Evolutionary conservation across 2,797 vertebrate genomes (phyloP), one percentile per base, ranked within the genome.

Genomic region (Hozukius guyotensis): DNA sequence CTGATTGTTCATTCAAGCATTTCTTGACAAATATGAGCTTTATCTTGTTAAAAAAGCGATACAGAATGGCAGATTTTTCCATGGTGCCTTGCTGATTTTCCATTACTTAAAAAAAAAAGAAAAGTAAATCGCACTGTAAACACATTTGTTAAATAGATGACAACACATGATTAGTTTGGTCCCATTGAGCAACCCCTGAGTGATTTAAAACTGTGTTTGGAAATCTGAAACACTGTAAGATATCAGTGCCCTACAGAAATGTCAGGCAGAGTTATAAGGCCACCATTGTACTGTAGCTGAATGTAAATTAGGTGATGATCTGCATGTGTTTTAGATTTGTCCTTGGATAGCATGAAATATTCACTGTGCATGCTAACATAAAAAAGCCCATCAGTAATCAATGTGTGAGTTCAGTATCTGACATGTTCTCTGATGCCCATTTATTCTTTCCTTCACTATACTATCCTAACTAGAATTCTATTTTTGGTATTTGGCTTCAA

Each of bases 231-330:
- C 80, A 46, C 8, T 9, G 59, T 68, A 42, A 81, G 81, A 78
- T 78, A 84, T 82, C 77, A 80, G 25, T 65, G 79, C 79, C 72
- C 73, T 66, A 62, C 79, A 80, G 55, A 87, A 90, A 89, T 89
- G 87, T 85, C 83, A 87, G 66, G 77, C 77, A 75, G 60, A 24
- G 75, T 87, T 67, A 72, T 29, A 38, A 89, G 74, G 63, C 72
- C 72, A 31, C 29, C 42, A 18, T 13, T 16, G 14, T 9, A 57
- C 65, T 53, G 4, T 24, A 46, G 62, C 4, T 75, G 88, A 83
- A 89, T 88, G 34, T 56, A 78, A 89, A 89, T 79, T 42, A 79
- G 66, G 18, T 67, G 70, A 72, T 57, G 27, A 83, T 80, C 53
- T 38, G 31, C 46, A 29, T 56, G 16, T 25, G 29, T 60, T 83